Base-by-base conservation (phyloP, 2,797 vertebrate genomes). In the Ficedula albicollis region DNA sequence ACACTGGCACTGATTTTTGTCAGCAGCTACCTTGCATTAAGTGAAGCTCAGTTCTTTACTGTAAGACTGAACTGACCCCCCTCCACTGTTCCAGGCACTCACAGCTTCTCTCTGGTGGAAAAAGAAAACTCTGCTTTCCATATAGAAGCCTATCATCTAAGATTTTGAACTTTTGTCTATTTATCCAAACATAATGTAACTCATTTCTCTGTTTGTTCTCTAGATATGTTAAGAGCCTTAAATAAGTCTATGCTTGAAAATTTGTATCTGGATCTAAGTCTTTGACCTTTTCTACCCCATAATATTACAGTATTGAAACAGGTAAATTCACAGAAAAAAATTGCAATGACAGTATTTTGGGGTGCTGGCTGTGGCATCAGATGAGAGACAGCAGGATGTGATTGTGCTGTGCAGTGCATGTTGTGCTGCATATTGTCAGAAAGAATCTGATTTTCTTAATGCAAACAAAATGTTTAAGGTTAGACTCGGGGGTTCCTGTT, bases 31-130 rank as follows among this genome's bases (percentile, higher is more conserved):
- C 48, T 81, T 67, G 27, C 58, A n/a, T 49, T 30, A 62, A 85
- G 72, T 32, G 36, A 80, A 92, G 64, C 13, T 62, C 69, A 59
- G 38, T 39, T 89, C 51, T 84, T 72, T 49, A 46, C 55, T 5
- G 0, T 32, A 81, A 66, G 66, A 41, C 43, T 66, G 32, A 89
- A 81, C 62, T 95, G 63, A 79, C n/a, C 46, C 30, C 32, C 36
- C 29, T 63, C 15, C 38, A 13, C 39, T 59, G 20, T 44, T 78
- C 41, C 51, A 78, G 51, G 38, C 43, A 72, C 64, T 94, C 27
- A 4, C 82, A 94, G 59, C 59, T 83, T 72, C 87, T 93, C 75
- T 93, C 75, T 85, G 58, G 58, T 75, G 54, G 69, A 91, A 86
- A 62, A 29, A 81, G 63, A 75, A 80, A 85, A 85, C 66, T 72